Evolutionary conservation across 2,797 vertebrate species (phyloP).

Genomic region (Percopsis omiscomaycus): DNA sequence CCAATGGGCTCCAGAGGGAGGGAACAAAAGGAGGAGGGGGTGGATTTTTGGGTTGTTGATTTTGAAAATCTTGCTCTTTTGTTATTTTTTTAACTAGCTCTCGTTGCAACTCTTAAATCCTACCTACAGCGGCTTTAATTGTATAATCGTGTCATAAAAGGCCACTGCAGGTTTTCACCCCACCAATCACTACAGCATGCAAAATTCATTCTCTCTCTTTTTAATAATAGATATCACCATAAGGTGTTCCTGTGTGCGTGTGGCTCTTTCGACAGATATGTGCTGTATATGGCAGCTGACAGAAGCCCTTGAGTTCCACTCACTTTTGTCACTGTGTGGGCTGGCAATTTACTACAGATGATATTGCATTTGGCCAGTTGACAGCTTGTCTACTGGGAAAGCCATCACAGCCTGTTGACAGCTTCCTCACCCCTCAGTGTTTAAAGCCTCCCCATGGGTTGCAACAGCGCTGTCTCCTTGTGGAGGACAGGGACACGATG

Average conservation of each 20-base stretch:
- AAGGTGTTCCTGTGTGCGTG: constrained; percentile 8
- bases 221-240: too few species aligned
- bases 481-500: constrained; percentile 57
- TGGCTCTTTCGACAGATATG: constrained; percentile 27
- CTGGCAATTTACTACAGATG: constrained; percentile 62
- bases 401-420: constrained; percentile 47
- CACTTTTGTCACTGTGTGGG: constrained; percentile 54
- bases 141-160: too few species aligned
- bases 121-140: too few species aligned
- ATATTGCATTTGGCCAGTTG: constrained; percentile 55
- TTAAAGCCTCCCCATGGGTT: constrained; percentile 15
- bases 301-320: constrained; percentile 45
- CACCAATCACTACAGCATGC: too few species aligned
- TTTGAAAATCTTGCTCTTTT: too few species aligned
- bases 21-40: too few species aligned
- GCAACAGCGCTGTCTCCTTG: constrained; percentile 1
- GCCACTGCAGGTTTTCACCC: too few species aligned
- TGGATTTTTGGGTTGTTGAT: too few species aligned
- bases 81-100: too few species aligned
- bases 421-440: constrained; percentile 36
- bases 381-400: constrained; percentile 54
- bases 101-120: too few species aligned
- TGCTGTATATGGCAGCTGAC: constrained; percentile 40
- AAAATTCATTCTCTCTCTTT: too few species aligned
- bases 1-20: too few species aligned